These are phyloP conservation scores for Arothron firmamentum DNA, from an alignment of 2,113 vertebrate genomes.

Conservation along the genomic window DNA sequence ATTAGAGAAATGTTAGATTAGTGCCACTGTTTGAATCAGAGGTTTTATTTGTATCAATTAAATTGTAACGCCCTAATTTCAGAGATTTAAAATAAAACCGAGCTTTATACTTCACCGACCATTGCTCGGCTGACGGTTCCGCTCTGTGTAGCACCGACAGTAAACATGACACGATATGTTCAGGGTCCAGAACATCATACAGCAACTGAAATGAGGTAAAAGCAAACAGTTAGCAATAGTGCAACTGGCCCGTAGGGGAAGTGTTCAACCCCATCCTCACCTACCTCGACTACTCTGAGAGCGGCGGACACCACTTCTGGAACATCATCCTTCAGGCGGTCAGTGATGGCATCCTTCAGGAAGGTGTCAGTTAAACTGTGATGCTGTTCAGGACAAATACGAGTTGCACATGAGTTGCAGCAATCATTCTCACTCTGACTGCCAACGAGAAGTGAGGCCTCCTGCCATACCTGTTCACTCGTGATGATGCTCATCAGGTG, in stretches of 20 bases:
- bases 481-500: constrained; percentile 79
- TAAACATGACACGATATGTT: constrained; percentile 72
- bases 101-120: constrained; percentile 70
- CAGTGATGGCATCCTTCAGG: constrained; percentile 81
- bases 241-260: background rate
- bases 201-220: constrained; percentile 65
- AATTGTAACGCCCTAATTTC: too few relatives aligned
- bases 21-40: too few relatives aligned
- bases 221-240: background rate
- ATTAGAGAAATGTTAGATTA: too few relatives aligned
- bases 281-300: constrained; percentile 81
- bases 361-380: constrained; percentile 83
- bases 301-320: constrained; percentile 80
- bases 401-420: background rate
- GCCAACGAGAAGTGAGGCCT: background rate
- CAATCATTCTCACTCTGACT: too few relatives aligned
- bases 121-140: constrained; percentile 70
- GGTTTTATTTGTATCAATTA: too few relatives aligned
- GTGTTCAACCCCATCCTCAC: constrained; percentile 6
- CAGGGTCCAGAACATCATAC: constrained; percentile 68
- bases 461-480: constrained; percentile 74
- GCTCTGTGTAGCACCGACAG: constrained; percentile 79
- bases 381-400: constrained; percentile 49
- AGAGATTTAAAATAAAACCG: too few relatives aligned
- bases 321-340: constrained; percentile 83